Conservation (phyloP, 2,797 vertebrate species). For the Mus caroli region DNA sequence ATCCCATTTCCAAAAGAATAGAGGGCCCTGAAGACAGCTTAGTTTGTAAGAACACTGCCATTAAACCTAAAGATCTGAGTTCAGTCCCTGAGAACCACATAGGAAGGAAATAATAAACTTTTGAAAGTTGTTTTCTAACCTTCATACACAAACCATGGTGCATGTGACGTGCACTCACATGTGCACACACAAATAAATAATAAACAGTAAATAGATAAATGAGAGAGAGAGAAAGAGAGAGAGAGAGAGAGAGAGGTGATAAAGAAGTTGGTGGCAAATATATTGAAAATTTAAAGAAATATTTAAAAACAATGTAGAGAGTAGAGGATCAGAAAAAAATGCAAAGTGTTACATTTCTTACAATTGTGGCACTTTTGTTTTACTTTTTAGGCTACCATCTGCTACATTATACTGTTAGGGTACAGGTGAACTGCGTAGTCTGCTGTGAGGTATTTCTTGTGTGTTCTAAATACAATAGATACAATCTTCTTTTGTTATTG, state of each 20-base stretch:
- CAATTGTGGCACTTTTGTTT: neutral
- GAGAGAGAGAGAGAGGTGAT: no score
- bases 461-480: neutral
- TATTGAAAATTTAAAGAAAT: neutral
- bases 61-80: neutral
- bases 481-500: neutral
- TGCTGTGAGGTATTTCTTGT: fast-evolving
- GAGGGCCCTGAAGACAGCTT: neutral
- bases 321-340: neutral
- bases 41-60: neutral
- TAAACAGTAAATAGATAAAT: neutral
- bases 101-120: neutral
- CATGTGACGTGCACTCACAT: neutral
- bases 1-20: neutral
- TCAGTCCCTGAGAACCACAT: neutral
- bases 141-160: neutral
- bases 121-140: neutral
- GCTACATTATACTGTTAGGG: neutral
- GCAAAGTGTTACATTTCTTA: conserved; percentile 10
- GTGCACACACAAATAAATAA: neutral
- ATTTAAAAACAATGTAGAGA: neutral
- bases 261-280: neutral
- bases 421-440: neutral
- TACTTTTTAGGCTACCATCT: neutral
- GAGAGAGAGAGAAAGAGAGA: no score